Base-by-base conservation (phyloP, 2,113 vertebrate genomes). In the Prunella fulvescens region DNA sequence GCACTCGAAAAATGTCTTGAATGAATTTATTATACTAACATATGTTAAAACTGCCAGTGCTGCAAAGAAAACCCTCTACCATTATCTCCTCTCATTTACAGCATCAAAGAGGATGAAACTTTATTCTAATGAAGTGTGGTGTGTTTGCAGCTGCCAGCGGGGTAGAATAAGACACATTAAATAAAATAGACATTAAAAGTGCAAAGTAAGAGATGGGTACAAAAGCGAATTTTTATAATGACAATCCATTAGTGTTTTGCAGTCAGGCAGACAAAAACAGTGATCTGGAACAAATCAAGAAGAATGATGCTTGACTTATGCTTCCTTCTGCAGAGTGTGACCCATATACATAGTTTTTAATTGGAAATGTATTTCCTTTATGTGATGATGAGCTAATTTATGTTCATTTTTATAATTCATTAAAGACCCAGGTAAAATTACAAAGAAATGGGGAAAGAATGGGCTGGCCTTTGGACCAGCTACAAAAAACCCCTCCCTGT, bases 271-370 rank as follows among this genome's bases (percentile, higher is more conserved):
- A 92, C 87, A 80, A 91, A 94, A 94, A 97, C 93, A 94, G 96
- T 96, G 97, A 96, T 92, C 97, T 88, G 65, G 95, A 97, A 98
- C 89, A 97, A 97, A 97, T 97, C 56, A 96, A 91, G 90, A 98
- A 96, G 88, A 96, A 97, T 81, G 82, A 96, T 92, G 84, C 89
- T 94, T 97, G 87, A 95, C 96, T 97, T 96, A 81, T 69, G 47
- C 79, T 97, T 96, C 73, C 66, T 95, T 95, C 90, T 95, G 53
- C 66, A 86, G 95, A 83, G 39, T 50, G 61, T 95, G 95, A 96
- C 95, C 94, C 54, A 82, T 91, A 96, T 95, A 96, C 81, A 91
- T 92, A 92, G 95, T 57, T 92, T 89, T 94, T 94, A 96, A 97
- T 97, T 96, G 96, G 82, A 96, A 94, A 96, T 97, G 12, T 92